Conservation (phyloP, 2,888 invertebrate species). For the Eustalomyia histrio region DNA sequence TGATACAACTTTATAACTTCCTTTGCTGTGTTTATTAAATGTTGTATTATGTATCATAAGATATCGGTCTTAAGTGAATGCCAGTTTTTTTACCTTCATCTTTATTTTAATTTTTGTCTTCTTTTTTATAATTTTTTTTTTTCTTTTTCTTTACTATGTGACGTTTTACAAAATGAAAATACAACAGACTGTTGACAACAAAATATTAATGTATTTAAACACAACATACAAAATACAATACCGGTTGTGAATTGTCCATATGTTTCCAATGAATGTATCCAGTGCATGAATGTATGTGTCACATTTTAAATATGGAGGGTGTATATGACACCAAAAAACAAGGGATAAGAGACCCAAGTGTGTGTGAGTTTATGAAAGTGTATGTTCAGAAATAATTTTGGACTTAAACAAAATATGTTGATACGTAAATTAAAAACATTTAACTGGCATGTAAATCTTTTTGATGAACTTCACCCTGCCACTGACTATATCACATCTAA, state of each 20-base stretch:
- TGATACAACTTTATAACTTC: no score
- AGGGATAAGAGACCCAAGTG: background rate
- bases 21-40: no score
- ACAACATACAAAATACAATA: no score
- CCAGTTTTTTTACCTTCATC: no score
- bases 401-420: constrained; percentile 47
- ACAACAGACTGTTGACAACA: no score
- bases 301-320: constrained; percentile 38
- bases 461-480: constrained; percentile 61
- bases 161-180: no score
- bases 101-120: no score
- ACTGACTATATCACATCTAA: constrained; percentile 2
- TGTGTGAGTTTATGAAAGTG: constrained; percentile 13
- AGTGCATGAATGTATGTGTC: constrained; percentile 9
- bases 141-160: no score
- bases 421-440: constrained; percentile 65
- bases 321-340: constrained; percentile 52
- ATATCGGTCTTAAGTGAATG: no score
- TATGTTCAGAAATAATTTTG: constrained; percentile 24
- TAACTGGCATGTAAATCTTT: constrained; percentile 64
- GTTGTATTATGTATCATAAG: no score
- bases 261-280: background rate
- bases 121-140: constrained; percentile 15
- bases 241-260: no score
- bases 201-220: no score